Percentiles rank a stretch among this genome's conserved stretches.
These are phyloP conservation scores for Chrysopilus asiliformis DNA, from an alignment of 2,888 invertebrate species.

Conservation along the genomic window DNA sequence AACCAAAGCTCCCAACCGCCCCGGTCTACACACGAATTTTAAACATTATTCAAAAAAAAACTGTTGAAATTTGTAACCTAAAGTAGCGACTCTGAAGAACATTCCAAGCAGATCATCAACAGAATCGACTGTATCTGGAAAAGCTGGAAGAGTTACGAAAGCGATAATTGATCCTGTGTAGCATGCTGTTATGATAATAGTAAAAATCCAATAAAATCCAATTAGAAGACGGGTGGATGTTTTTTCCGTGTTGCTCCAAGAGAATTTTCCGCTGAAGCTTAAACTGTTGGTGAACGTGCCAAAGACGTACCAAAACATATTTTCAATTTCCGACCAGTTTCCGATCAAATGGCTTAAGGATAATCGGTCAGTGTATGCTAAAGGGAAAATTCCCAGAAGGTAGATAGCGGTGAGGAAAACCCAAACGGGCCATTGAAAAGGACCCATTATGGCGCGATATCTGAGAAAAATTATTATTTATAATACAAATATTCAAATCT, in stretches of 20 bases:
- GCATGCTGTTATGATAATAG: constrained; percentile 70
- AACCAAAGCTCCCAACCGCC: constrained; percentile 69
- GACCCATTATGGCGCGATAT: constrained; percentile 71
- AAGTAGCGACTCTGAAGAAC: constrained; percentile 56
- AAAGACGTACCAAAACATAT: constrained; percentile 81
- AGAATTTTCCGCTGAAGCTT: constrained; percentile 51
- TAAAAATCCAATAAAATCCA: constrained; percentile 72
- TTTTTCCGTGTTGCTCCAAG: constrained; percentile 57
- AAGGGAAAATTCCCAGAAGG: constrained; percentile 57
- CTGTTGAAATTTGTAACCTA: constrained; percentile 39
- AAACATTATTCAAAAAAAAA: too few species aligned
- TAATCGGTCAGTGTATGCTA: constrained; percentile 59
- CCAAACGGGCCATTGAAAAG: constrained; percentile 74
- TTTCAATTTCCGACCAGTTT: constrained; percentile 59
- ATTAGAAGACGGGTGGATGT: constrained; percentile 56
- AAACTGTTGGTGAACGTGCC: constrained; percentile 75
- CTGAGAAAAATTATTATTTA: constrained; percentile 35
- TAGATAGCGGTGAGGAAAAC: constrained; percentile 55
- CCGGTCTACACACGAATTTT: constrained; percentile 47
- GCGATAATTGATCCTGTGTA: constrained; percentile 77
- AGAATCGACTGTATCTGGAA: constrained; percentile 59
- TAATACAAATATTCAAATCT: constrained; percentile 1
- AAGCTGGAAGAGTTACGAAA: constrained; percentile 65
- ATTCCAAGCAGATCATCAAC: constrained; percentile 50
- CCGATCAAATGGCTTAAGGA: constrained; percentile 50